Percentiles rank a stretch among this genome's conserved stretches.
Evolutionary conservation across 2,888 invertebrate genomes (phyloP).

Genomic region (Acanthosepion lycidas): DNA sequence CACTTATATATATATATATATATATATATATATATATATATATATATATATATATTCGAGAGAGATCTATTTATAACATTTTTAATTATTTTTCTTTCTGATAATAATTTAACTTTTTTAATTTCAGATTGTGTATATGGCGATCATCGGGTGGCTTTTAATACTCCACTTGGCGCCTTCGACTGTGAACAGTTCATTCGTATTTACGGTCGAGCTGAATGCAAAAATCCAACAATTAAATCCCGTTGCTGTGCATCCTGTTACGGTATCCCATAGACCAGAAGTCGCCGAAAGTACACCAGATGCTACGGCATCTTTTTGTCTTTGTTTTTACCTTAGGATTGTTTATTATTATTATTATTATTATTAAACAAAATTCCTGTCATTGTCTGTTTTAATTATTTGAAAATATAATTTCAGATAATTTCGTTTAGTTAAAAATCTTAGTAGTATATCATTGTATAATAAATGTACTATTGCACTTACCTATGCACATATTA

Average conservation of each 20-base stretch:
- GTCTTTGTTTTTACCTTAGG: neutral
- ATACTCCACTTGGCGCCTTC: conserved; percentile 57
- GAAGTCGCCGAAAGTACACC: neutral
- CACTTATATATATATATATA: too few species aligned
- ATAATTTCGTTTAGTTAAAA: too few species aligned
- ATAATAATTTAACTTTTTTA: neutral
- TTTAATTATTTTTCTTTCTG: neutral
- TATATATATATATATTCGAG: too few species aligned
- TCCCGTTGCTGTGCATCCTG: conserved; percentile 65
- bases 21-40: too few species aligned
- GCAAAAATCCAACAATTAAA: conserved; percentile 57
- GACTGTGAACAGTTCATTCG: conserved; percentile 62
- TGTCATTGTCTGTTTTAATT: neutral
- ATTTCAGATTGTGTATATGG: conserved; percentile 64
- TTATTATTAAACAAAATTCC: neutral
- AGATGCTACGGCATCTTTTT: neutral
- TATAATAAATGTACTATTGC: too few species aligned
- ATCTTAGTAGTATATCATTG: too few species aligned
- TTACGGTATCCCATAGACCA: conserved; percentile 54
- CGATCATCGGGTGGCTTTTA: conserved; percentile 63
- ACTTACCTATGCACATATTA: too few species aligned
- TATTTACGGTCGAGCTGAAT: conserved; percentile 58
- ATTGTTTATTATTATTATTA: too few species aligned
- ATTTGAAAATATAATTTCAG: too few species aligned
- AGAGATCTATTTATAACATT: too few species aligned